Evolutionary conservation across 2,797 vertebrate species (phyloP).

Genomic region (Epinephelus awoara): DNA sequence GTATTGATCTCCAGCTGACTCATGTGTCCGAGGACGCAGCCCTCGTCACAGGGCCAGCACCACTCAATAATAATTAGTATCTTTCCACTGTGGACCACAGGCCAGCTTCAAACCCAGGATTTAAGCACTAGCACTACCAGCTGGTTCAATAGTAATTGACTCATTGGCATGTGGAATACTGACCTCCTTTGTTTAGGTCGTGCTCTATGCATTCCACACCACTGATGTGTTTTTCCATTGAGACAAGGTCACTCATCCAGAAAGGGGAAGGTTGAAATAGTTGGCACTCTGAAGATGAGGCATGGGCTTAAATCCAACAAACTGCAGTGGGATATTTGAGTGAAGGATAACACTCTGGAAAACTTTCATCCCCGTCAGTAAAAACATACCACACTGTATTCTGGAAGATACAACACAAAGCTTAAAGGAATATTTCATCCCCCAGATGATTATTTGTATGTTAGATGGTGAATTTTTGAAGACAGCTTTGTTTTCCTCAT

Average conservation of each 20-base stretch:
- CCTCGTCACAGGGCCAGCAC: constrained; percentile 36
- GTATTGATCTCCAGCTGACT: constrained; percentile 55
- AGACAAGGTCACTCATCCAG: constrained; percentile 56
- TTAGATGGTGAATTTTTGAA: no score
- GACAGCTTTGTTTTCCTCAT: not conserved
- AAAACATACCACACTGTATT: no score
- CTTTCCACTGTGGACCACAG: constrained; percentile 54
- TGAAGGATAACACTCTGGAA: no score
- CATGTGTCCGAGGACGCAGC: constrained; percentile 37
- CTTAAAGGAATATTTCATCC: no score
- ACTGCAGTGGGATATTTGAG: not conserved
- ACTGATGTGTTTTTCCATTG: constrained; percentile 60
- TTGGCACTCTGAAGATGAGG: not conserved
- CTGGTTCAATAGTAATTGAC: constrained; percentile 62
- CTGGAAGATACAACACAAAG: no score
- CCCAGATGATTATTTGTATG: no score
- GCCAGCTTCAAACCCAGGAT: constrained; percentile 29
- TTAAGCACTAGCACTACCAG: constrained; percentile 41
- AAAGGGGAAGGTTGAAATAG: not conserved
- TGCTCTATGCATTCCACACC: constrained; percentile 33
- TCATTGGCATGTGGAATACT: constrained; percentile 59
- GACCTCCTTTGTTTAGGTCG: constrained; percentile 26
- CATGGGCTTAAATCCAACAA: not conserved
- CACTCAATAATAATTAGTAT: constrained; percentile 77
- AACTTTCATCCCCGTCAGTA: no score